Evolutionary conservation across 92 coral and sea anemone species (phyloP).

Genomic region (Scolanthus callimorphus): DNA sequence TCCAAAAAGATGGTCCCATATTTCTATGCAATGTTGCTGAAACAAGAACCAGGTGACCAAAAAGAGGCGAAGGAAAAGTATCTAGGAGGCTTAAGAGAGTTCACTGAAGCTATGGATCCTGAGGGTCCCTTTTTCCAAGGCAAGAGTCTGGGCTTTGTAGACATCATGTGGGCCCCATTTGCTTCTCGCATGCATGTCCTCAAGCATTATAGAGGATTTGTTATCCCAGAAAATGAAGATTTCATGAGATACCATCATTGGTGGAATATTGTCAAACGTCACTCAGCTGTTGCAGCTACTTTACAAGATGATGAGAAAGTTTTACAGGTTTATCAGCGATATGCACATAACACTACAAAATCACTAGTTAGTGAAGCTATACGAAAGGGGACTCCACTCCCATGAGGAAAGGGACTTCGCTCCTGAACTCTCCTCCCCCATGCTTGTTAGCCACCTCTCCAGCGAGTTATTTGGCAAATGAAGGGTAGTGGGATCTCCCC

Average conservation of each 20-base stretch:
- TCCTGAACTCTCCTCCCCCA: too few species aligned
- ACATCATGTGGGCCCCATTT: conserved; percentile 72
- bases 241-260: conserved; percentile 57
- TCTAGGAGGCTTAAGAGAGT: conserved; percentile 34
- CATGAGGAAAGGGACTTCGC: conserved; percentile 4
- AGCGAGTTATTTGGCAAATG: too few species aligned
- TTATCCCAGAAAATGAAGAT: conserved; percentile 52
- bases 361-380: conserved; percentile 50
- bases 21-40: conserved; percentile 43
- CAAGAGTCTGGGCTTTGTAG: conserved; percentile 55
- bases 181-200: conserved; percentile 44
- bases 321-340: conserved; percentile 22
- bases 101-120: conserved; percentile 63
- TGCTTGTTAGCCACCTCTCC: too few species aligned
- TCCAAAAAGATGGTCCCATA: conserved; percentile 55
- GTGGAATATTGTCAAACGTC: conserved; percentile 50
- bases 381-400: conserved; percentile 46
- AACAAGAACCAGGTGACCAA: conserved; percentile 49
- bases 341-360: conserved; percentile 42
- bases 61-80: conserved; percentile 40
- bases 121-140: conserved; percentile 63
- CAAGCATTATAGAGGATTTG: conserved; percentile 61
- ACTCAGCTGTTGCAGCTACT: conserved; percentile 44
- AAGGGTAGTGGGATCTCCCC: too few species aligned
- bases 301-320: conserved; percentile 28